Conservation (phyloP, 2,797 vertebrate genomes). For the Anabas testudineus region DNA sequence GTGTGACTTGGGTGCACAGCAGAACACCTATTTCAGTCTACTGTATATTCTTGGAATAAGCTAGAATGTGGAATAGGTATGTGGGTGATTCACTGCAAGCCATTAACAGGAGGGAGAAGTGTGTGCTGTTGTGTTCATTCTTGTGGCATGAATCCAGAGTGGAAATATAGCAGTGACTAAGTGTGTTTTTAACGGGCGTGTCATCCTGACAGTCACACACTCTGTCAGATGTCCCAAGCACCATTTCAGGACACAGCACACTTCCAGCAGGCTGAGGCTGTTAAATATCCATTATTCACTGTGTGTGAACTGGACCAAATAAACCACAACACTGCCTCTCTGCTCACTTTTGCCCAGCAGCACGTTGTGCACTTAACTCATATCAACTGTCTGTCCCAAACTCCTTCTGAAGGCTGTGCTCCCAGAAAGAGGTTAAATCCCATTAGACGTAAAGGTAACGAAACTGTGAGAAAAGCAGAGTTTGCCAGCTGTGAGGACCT, state of each 20-base stretch:
- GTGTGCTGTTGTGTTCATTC: conserved; percentile 41
- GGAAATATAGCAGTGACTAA: conserved; percentile 44
- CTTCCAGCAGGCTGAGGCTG: conserved; percentile 65
- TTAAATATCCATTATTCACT: conserved; percentile 76
- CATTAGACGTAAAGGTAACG: conserved; percentile 30
- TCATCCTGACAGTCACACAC: conserved; percentile 64
- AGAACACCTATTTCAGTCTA: conserved; percentile 11
- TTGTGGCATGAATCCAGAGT: conserved; percentile 44
- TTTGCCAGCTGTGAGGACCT: background rate
- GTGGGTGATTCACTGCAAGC: conserved; percentile 3
- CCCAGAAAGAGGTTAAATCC: conserved; percentile 45
- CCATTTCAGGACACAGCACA: conserved; percentile 64
- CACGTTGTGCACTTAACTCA: conserved; percentile 44
- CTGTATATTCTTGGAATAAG: conserved; percentile 7
- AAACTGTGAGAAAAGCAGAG: conserved; percentile 28
- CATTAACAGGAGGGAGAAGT: conserved; percentile 16
- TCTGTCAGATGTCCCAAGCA: conserved; percentile 56
- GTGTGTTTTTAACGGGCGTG: conserved; percentile 74
- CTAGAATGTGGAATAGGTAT: background rate
- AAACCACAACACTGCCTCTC: conserved; percentile 51
- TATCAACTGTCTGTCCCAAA: conserved; percentile 34
- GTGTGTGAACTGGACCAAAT: conserved; percentile 66
- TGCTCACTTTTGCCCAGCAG: conserved; percentile 27
- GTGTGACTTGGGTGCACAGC: conserved; percentile 32
- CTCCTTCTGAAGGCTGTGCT: conserved; percentile 13